Conservation (phyloP, 2,888 invertebrate genomes). For the Habrosyne pyritoides region DNA sequence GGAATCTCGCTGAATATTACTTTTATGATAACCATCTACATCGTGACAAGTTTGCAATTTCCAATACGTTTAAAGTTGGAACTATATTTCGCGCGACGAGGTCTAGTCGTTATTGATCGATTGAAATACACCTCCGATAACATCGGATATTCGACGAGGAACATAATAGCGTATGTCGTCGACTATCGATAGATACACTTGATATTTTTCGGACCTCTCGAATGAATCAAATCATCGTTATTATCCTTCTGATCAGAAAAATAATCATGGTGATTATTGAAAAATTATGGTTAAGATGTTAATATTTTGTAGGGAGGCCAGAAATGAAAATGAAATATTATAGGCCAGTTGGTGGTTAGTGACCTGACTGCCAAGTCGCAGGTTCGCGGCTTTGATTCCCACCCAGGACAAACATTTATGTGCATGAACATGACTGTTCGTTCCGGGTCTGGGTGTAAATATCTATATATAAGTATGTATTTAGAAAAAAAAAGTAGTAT, state of each 20-base stretch:
- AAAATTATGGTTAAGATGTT: background rate
- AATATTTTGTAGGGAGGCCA: background rate
- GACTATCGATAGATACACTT: background rate
- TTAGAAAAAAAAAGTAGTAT: too few relatives aligned
- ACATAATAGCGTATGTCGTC: too few relatives aligned
- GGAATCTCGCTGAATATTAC: conserved; percentile 37
- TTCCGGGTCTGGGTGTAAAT: too few relatives aligned
- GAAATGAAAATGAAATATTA: background rate
- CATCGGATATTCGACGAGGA: too few relatives aligned
- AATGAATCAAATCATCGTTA: background rate
- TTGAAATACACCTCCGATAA: too few relatives aligned
- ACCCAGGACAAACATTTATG: too few relatives aligned
- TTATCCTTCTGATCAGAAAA: background rate
- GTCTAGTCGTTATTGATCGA: too few relatives aligned
- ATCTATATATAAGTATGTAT: too few relatives aligned
- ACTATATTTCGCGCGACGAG: too few relatives aligned
- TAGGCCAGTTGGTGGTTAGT: background rate
- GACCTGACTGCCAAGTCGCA: background rate
- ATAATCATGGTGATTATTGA: background rate
- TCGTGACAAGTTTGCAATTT: conserved; percentile 2
- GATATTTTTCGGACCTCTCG: background rate
- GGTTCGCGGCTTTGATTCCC: too few relatives aligned
- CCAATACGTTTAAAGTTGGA: background rate
- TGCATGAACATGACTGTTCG: too few relatives aligned
- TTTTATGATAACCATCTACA: conserved; percentile 19